A percentile compares a stretch with the other conserved stretches of the same genome.
phyloP scores from a whole-genome alignment of 2,797 vertebrate species.

The Orientallactaga sibirica region DNA sequence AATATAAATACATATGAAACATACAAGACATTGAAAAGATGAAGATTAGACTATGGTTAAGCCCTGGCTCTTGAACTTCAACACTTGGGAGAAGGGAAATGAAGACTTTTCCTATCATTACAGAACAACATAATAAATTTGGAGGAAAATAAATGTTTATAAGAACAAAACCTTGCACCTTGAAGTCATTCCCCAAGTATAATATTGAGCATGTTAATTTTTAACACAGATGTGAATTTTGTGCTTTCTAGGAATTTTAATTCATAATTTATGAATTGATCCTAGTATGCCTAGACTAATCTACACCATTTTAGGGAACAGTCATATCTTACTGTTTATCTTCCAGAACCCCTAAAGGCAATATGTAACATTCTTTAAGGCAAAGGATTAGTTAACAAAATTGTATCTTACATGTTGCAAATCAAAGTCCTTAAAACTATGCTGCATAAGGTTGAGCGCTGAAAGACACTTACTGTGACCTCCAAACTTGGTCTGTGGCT shows the following conservation, averaged over 20 bases:
- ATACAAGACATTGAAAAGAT: conserved; percentile 73
- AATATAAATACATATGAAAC: conserved; percentile 78
- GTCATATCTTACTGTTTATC: conserved; percentile 32
- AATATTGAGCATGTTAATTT: conserved; percentile 65
- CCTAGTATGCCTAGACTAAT: conserved; percentile 50
- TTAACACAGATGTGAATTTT: conserved; percentile 75
- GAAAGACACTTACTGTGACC: conserved; percentile 36
- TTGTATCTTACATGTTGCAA: conserved; percentile 35
- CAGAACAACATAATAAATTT: conserved; percentile 73
- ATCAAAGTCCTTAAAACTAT: conserved; percentile 43
- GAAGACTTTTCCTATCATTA: conserved; percentile 75
- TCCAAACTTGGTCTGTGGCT: conserved; percentile 26
- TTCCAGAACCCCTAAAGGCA: conserved; percentile 20
- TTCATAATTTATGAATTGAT: conserved; percentile 52
- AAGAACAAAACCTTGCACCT: conserved; percentile 79
- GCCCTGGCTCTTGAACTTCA: conserved; percentile 74
- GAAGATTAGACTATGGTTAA: conserved; percentile 79
- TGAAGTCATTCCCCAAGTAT: conserved; percentile 77
- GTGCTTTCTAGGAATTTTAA: conserved; percentile 61
- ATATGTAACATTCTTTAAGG: background rate
- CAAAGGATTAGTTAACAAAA: conserved; percentile 46
- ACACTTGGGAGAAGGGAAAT: conserved; percentile 68
- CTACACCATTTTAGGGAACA: conserved; percentile 6
- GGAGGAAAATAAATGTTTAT: conserved; percentile 83
- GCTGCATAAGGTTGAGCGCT: conserved; percentile 53